Percentiles rank a stretch among this genome's conserved stretches.
Conservation (phyloP, 2,888 invertebrate genomes). For the Allophyes oxyacanthae region DNA sequence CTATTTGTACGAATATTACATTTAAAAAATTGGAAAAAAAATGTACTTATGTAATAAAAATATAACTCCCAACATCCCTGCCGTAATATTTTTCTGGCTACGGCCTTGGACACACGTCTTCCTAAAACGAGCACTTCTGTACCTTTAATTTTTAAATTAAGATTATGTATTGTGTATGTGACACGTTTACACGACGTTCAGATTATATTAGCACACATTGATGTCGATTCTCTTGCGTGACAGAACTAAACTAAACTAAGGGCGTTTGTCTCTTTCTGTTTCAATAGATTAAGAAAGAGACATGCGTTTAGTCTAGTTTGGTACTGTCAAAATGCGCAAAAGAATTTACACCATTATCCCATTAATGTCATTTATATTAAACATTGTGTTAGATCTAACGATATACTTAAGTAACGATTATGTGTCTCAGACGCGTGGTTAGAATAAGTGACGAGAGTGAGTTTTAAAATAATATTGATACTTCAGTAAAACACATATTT, state of each 20-base stretch:
- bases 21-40: slow-evolving; percentile 26
- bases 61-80: slow-evolving; percentile 7
- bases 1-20: slow-evolving; percentile 38
- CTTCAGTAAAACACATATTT: slow-evolving; percentile 68
- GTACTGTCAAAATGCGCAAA: too few species aligned
- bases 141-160: slow-evolving; percentile 60
- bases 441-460: slow-evolving; percentile 42
- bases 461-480: slow-evolving; percentile 50
- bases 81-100: slow-evolving; percentile 31
- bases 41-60: slow-evolving; percentile 45
- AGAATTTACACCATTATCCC: too few species aligned
- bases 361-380: slow-evolving; percentile 34
- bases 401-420: slow-evolving; percentile 30
- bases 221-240: too few species aligned
- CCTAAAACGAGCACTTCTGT: slow-evolving; percentile 56
- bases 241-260: too few species aligned
- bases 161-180: slow-evolving; percentile 25
- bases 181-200: slow-evolving; percentile 19
- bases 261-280: too few species aligned
- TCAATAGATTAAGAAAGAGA: too few species aligned
- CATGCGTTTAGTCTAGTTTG: too few species aligned
- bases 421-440: slow-evolving; percentile 23
- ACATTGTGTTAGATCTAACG: slow-evolving; percentile 25
- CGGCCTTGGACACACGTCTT: slow-evolving; percentile 49
- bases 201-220: slow-evolving; percentile 20